Evolutionary conservation across 2,113 vertebrate genomes (phyloP), one percentile per base, ranked within the genome.

Genomic region (Bathybates hornii): DNA sequence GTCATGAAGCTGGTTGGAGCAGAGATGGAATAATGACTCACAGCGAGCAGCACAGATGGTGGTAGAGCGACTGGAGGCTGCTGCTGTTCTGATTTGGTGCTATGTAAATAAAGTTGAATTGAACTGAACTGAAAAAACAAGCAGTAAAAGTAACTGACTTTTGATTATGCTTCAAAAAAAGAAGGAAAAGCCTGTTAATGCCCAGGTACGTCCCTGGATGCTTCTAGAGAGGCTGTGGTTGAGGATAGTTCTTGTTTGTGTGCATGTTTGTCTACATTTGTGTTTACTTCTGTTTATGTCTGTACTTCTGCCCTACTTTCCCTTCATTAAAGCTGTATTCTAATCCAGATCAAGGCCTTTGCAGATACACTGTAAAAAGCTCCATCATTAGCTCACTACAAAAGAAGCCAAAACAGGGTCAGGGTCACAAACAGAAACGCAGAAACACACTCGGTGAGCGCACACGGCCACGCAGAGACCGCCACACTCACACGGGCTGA

Each of bases 361-460:
- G 91, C 93, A 95, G 92, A 93, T 93, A 90, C 92, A 94, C 94
- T 88, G 83, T 87, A 91, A 91, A 85, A 88, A 86, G 89, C 88
- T 88, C 84, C 95, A 95, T 97, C 96, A 95, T 96, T 96, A 96
- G 92, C 93, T 81, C 87, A 86, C 91, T 95, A 95, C 93, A 95
- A 95, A 96, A 95, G 92, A 85, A 87, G 54, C 85, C 68, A 90
- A 95, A 96, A 95, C 86, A 79, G 91, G 95, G 94, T 96, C 91
- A 92, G 81, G 92, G 89, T 87, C 87, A 48, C n/a, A 36, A 50
- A 76, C 85, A 91, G 27, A 61, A 79, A 80, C 6, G 54, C 82
- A 66, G 19, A 76, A 54, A 79, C 87, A 6, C 76, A 87, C 50
- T 73, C 50, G 56, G 17, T 14, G n/a, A 50, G 34, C 13, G 16